These are phyloP conservation scores for Macrotrachela quadricornifera DNA, from an alignment of 1,140 invertebrate genomes.

Conservation along the genomic window DNA sequence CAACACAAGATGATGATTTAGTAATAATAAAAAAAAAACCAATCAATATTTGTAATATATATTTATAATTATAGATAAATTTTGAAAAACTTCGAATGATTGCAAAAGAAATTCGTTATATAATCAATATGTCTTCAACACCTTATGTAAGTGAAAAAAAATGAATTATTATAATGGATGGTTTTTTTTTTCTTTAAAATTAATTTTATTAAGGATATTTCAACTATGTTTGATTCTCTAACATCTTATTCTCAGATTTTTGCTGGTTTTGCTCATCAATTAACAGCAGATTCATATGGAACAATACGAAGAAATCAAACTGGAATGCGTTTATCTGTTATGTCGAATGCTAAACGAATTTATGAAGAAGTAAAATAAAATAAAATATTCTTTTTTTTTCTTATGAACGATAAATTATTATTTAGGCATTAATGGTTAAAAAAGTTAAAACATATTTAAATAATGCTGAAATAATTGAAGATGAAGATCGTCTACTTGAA, in stretches of 20 bases:
- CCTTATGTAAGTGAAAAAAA: conserved; percentile 33
- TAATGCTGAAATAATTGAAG: background rate
- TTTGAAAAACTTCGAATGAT: conserved; percentile 98
- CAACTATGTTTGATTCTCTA: background rate
- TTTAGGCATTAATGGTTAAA: conserved; percentile 5
- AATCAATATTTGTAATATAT: background rate
- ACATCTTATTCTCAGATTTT: conserved; percentile 2
- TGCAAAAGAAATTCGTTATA: conserved; percentile 74
- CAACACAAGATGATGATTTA: conserved; percentile 68
- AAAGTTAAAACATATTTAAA: conserved; percentile 7
- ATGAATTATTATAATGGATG: no score
- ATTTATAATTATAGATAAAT: conserved; percentile 36
- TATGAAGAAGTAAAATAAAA: background rate
- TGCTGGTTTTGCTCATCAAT: background rate
- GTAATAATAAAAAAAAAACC: conserved; percentile 32
- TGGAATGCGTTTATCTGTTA: no score
- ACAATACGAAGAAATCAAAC: no score
- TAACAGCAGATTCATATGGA: no score
- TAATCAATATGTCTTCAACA: conserved; percentile 84
- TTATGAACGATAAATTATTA: background rate
- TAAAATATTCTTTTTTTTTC: no score
- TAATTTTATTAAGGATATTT: no score
- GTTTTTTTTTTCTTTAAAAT: no score
- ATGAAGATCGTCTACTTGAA: no score
- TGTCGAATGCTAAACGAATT: background rate